A percentile compares a stretch with the other conserved stretches of the same genome.
phyloP scores from a whole-genome alignment of 2,797 vertebrate genomes.

The Brachyrhaphis roseni region DNA sequence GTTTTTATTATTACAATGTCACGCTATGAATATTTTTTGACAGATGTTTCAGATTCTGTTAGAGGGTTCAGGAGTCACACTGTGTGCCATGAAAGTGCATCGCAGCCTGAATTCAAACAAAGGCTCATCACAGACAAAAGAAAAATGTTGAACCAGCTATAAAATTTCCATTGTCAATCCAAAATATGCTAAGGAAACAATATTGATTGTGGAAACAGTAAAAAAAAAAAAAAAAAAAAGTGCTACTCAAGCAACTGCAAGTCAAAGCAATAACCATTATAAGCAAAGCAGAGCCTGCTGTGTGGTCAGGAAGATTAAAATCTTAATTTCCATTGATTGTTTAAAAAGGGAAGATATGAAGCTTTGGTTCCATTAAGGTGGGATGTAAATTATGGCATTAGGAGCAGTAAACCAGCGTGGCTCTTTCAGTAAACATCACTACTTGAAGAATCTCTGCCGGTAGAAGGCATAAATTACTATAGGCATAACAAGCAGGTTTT shows the following conservation, averaged over 20 bases:
- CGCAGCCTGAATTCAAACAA: constrained; percentile 20
- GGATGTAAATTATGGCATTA: constrained; percentile 70
- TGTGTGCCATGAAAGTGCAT: constrained; percentile 48
- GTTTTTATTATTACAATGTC: constrained; percentile 41
- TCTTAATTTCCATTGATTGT: constrained; percentile 48
- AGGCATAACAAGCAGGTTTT: constrained; percentile 63
- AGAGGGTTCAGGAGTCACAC: constrained; percentile 38
- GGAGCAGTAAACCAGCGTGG: constrained; percentile 45
- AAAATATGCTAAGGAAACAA: constrained; percentile 29
- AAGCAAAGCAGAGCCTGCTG: constrained; percentile 17
- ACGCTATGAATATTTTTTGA: constrained; percentile 50
- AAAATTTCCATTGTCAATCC: constrained; percentile 19
- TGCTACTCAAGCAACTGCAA: neutral
- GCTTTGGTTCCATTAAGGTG: constrained; percentile 47
- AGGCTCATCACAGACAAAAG: constrained; percentile 26
- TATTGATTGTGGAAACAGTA: constrained; percentile 25
- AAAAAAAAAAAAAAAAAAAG: neutral
- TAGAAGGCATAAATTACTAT: constrained; percentile 58
- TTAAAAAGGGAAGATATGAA: constrained; percentile 31
- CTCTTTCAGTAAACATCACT: constrained; percentile 56
- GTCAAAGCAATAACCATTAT: constrained; percentile 5
- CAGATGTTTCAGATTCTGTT: constrained; percentile 55
- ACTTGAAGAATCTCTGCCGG: constrained; percentile 41
- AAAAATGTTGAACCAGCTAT: constrained; percentile 20
- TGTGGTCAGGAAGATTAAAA: constrained; percentile 34